Conservation (phyloP, 2,797 vertebrate species). For the Hypotaenidia okinawae region DNA sequence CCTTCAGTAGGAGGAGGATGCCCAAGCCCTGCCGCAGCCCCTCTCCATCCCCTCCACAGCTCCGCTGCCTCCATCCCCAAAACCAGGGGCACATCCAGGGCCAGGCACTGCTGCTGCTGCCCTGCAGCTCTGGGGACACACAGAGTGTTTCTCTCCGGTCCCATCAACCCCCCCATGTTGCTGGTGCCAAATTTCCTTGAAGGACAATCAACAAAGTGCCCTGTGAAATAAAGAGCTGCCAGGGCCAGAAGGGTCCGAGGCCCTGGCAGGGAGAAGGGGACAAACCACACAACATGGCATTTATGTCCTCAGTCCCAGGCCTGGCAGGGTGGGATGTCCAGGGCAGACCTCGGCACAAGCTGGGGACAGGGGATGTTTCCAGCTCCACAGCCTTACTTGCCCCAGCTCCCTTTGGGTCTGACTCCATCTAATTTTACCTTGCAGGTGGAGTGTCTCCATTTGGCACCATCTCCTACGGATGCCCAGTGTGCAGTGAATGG, state of each 20-base stretch:
- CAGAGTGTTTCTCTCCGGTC: background rate
- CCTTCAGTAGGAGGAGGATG: background rate
- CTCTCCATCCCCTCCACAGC: background rate
- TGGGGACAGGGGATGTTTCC: background rate
- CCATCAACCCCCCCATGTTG: background rate
- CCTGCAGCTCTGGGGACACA: accelerated
- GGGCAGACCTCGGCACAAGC: background rate
- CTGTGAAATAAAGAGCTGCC: background rate
- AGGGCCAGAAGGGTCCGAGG: background rate
- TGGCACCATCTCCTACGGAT: background rate
- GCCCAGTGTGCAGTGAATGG: accelerated
- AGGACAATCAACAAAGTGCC: background rate
- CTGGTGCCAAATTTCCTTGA: background rate
- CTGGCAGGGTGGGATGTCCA: too few species aligned
- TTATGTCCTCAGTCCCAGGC: background rate
- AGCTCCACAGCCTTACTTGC: accelerated
- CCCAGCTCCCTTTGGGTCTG: background rate
- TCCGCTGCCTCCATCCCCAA: accelerated
- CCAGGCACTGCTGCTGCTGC: background rate
- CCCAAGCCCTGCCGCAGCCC: background rate
- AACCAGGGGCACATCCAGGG: background rate
- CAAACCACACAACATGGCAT: accelerated
- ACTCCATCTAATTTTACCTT: background rate
- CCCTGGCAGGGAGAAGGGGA: background rate
- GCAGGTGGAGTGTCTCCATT: background rate